Percentiles rank a stretch among this genome's conserved stretches.
Conservation (phyloP, 2,888 invertebrate species). For the Drosophila subsilvestris region DNA sequence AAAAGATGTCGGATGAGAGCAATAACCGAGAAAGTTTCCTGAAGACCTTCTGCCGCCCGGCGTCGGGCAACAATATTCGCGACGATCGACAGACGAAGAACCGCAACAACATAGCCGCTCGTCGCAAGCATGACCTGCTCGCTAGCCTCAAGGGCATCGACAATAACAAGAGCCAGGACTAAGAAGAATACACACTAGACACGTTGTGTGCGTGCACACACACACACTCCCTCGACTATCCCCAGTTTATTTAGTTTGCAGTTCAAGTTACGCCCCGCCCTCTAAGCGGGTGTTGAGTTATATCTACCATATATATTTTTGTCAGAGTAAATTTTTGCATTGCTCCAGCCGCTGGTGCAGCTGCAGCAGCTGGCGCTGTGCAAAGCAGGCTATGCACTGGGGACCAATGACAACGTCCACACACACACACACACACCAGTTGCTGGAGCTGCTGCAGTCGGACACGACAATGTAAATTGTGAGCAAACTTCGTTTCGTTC, state of each 20-base stretch:
- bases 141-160: slow-evolving; percentile 88
- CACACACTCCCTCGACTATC: slow-evolving; percentile 11
- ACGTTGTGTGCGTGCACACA: slow-evolving; percentile 1
- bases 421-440: not conserved
- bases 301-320: slow-evolving; percentile 53
- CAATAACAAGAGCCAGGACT: slow-evolving; percentile 78
- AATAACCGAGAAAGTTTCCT: slow-evolving; percentile 82
- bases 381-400: not conserved
- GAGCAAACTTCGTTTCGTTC: not conserved
- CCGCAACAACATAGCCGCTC: slow-evolving; percentile 76
- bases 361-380: slow-evolving; percentile 39
- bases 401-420: not conserved
- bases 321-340: slow-evolving; percentile 34
- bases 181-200: slow-evolving; percentile 7
- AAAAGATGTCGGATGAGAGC: slow-evolving; percentile 82
- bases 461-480: not conserved
- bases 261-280: slow-evolving; percentile 42
- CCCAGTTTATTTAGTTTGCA: slow-evolving; percentile 16
- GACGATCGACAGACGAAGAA: slow-evolving; percentile 62
- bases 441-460: slow-evolving; percentile 43
- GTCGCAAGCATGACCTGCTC: slow-evolving; percentile 86
- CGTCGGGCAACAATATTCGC: slow-evolving; percentile 63
- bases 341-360: slow-evolving; percentile 29
- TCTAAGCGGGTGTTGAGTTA: slow-evolving; percentile 65
- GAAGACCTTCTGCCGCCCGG: slow-evolving; percentile 82